Base-by-base conservation (phyloP, 2,888 invertebrate species). In the Heliconius hortense region DNA sequence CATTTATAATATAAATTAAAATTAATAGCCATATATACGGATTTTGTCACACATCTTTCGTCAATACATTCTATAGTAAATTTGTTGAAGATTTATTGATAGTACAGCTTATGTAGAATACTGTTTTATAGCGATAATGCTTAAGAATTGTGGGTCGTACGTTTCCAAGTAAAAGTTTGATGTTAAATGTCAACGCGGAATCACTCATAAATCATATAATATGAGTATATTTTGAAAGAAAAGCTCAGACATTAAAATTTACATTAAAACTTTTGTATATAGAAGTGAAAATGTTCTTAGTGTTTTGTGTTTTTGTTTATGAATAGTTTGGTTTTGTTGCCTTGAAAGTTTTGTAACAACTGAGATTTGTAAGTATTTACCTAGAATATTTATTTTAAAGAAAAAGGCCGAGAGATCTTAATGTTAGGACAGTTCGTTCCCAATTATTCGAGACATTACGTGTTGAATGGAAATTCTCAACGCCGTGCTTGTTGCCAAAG, bases 141-240 rank as follows among this genome's bases (percentile, higher is more conserved):
- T 21, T 18, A 26, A 28, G 4, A 60, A 62, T 24, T 59, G 8
- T 35, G 0, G 1, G 39, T 18, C 18, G 3, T 28, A 56, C n/a
- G 35, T 73, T 77, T 73, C 70, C 69, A 60, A 77, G 77, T 73
- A 62, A 70, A 71, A 75, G 75, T 71, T 24, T n/a, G 60, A 73
- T 63, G 75, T 77, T 71, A 73, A 77, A 70, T 73, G 75, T 77
- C 75, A 75, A n/a, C 62, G 31, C 15, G 39, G 39, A 64, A 71
- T 71, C 53, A 18, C 28, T n/a, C 70, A 71, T 75, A 66, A 64
- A 75, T 75, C 71, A 71, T 71, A 59, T 10, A 64, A 64, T 28
- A 48, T 67, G 18, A 64, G 13, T 64, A 64, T 24, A 64, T 24
- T 39, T 66, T 39, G 43, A 63, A 64, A 43, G 39, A 71, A 75